These are phyloP conservation scores for Itoplectis maculator DNA, from an alignment of 2,888 invertebrate genomes.

Conservation along the genomic window DNA sequence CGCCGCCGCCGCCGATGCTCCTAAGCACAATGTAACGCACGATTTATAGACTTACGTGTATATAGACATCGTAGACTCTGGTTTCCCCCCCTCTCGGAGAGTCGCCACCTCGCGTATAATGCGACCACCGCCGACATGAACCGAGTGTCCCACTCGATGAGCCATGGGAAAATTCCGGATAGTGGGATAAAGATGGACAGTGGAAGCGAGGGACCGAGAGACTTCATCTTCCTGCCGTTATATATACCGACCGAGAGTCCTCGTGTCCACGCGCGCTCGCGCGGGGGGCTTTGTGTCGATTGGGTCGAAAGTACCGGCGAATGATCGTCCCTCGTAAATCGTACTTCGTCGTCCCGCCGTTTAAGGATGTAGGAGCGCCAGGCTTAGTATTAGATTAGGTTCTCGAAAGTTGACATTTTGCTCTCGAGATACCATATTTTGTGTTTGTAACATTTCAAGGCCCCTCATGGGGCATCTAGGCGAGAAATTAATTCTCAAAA, in stretches of 20 bases:
- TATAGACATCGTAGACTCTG: slow-evolving; percentile 28
- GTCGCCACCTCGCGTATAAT: neutral
- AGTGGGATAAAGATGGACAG: slow-evolving; percentile 48
- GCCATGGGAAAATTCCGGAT: slow-evolving; percentile 39
- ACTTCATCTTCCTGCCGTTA: slow-evolving; percentile 65
- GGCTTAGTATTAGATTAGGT: too few species aligned
- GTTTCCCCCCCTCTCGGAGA: slow-evolving; percentile 23
- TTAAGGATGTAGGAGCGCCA: too few species aligned
- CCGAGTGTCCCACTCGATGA: slow-evolving; percentile 51
- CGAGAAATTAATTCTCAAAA: too few species aligned
- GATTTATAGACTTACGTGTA: slow-evolving; percentile 80
- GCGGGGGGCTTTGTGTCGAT: slow-evolving; percentile 67
- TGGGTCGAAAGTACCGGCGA: slow-evolving; percentile 64
- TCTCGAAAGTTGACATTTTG: too few species aligned
- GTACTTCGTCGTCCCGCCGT: too few species aligned
- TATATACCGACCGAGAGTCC: slow-evolving; percentile 55
- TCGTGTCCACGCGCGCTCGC: slow-evolving; percentile 61
- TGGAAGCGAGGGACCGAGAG: slow-evolving; percentile 22
- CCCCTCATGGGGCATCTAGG: too few species aligned
- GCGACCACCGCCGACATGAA: neutral
- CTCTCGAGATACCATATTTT: too few species aligned
- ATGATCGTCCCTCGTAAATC: slow-evolving; percentile 67
- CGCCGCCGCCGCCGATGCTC: too few species aligned
- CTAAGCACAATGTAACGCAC: slow-evolving; percentile 82
- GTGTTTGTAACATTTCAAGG: too few species aligned